Evolutionary conservation across 2,888 invertebrate genomes (phyloP).

Genomic region (Geophilus truncorum): DNA sequence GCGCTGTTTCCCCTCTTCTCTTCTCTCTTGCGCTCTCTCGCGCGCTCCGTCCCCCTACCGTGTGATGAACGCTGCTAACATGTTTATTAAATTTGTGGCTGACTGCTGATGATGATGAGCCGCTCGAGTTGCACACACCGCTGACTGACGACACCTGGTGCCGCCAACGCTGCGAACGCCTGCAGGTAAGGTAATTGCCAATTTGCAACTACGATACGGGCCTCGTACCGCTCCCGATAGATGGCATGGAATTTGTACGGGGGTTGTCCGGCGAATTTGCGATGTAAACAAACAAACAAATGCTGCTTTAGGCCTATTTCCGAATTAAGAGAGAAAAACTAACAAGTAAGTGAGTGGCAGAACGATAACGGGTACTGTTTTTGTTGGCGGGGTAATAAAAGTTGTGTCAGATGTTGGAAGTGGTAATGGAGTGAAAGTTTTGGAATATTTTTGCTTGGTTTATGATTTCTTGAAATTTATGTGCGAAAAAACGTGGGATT

Average conservation of each 20-base stretch:
- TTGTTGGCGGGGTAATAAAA: too few relatives aligned
- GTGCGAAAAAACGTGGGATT: background rate
- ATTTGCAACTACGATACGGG: background rate
- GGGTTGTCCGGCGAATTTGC: too few relatives aligned
- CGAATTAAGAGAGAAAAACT: too few relatives aligned
- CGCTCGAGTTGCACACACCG: slow-evolving; percentile 4
- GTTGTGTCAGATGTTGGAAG: background rate
- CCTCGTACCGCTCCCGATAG: background rate
- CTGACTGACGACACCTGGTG: slow-evolving; percentile 10
- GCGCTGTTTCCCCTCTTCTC: background rate
- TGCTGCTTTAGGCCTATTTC: background rate
- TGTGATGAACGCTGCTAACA: slow-evolving; percentile 10
- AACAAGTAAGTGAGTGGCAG: too few relatives aligned
- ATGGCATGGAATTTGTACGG: background rate
- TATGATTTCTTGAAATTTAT: background rate
- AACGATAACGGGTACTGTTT: background rate
- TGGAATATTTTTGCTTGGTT: background rate
- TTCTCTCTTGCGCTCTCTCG: too few relatives aligned
- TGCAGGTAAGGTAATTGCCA: slow-evolving; percentile 10
- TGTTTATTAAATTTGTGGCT: slow-evolving; percentile 10
- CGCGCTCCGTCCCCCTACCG: background rate
- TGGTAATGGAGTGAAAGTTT: too few relatives aligned
- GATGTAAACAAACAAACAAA: too few relatives aligned
- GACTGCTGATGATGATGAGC: slow-evolving; percentile 10
- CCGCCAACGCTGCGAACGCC: background rate